Evolutionary conservation across 1,140 invertebrate species (phyloP).

Genomic region (Drosophila funebris): DNA sequence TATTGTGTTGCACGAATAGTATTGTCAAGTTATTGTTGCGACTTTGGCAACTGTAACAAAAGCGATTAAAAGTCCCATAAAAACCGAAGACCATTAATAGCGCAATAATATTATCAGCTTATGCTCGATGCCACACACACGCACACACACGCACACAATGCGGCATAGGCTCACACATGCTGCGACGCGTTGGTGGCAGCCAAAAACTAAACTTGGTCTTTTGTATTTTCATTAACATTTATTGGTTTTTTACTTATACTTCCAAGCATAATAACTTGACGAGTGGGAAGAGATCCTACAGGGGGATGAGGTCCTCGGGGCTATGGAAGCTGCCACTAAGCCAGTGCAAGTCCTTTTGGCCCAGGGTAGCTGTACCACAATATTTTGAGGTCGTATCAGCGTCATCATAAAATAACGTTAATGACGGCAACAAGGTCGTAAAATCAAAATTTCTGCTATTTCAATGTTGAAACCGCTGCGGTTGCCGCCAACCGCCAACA

Average conservation of each 20-base stretch:
- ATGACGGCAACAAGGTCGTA: conserved; percentile 81
- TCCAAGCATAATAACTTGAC: conserved; percentile 65
- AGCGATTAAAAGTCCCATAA: conserved; percentile 83
- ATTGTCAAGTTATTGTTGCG: conserved; percentile 77
- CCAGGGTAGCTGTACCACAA: conserved; percentile 46
- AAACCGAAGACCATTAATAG: conserved; percentile 79
- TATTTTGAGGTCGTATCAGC: conserved; percentile 80
- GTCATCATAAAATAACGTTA: conserved; percentile 83
- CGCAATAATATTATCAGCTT: conserved; percentile 82
- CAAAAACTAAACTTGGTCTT: conserved; percentile 74
- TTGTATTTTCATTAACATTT: conserved; percentile 83
- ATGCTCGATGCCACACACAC: conserved; percentile 73
- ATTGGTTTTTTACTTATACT: conserved; percentile 81
- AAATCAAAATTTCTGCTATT: conserved; percentile 82
- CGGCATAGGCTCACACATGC: conserved; percentile 23
- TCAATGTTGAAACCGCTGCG: conserved; percentile 68
- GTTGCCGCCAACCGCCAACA: conserved; percentile 20
- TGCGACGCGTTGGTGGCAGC: no score
- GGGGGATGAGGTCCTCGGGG: no score
- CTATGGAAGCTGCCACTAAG: conserved; percentile 6
- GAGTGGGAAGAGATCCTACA: neutral
- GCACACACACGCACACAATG: conserved; percentile 16
- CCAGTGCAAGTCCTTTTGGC: conserved; percentile 52
- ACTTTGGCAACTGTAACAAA: conserved; percentile 78
- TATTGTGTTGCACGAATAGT: conserved; percentile 53